phyloP scores from a whole-genome alignment of 2,797 vertebrate species.

The Sphenopsis melanotis region DNA sequence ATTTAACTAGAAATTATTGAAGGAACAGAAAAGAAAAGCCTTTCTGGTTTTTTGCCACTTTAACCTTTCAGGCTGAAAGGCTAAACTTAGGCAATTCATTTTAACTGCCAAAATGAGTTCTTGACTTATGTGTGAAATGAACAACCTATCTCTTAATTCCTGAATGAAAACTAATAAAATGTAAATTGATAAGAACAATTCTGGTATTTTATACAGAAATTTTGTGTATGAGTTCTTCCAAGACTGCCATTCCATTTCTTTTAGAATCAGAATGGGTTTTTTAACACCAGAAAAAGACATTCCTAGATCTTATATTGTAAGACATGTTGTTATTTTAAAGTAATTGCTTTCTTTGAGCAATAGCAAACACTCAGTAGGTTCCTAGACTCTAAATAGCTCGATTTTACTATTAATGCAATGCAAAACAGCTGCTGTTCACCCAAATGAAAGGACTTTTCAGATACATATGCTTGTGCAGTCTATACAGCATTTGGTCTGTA shows the following conservation, averaged over 20 bases:
- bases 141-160: neutral
- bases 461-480: neutral
- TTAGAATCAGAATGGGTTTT: neutral
- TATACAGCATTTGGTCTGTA: neutral
- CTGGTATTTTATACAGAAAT: neutral
- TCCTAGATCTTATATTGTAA: neutral
- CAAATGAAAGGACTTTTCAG: neutral
- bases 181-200: neutral
- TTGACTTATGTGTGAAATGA: neutral
- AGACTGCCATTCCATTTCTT: neutral
- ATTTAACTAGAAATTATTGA: neutral
- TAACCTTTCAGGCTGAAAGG: neutral
- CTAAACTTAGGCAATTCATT: neutral
- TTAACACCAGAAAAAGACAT: neutral
- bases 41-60: neutral
- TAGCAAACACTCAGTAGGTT: neutral
- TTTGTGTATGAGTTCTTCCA: neutral
- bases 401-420: neutral
- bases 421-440: neutral
- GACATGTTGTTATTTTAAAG: neutral
- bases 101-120: conserved; percentile 17
- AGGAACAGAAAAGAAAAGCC: neutral
- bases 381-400: neutral
- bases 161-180: neutral
- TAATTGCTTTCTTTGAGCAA: neutral